Evolutionary conservation across 2,888 invertebrate species (phyloP).

Genomic region (Trichopria drosophilae): DNA sequence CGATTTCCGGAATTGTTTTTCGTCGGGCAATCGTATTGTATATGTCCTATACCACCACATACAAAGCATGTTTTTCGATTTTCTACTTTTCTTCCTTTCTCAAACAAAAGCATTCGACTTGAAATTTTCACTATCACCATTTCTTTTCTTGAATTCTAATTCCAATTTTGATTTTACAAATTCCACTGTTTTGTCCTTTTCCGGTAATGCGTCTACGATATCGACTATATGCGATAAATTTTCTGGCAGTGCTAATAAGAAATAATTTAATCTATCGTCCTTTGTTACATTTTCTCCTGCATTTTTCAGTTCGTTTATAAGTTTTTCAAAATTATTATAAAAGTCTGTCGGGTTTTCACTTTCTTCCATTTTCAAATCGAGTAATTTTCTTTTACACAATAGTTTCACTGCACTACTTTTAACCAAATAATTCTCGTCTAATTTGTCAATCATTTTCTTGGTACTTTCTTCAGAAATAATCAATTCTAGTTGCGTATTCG

Average conservation of each 20-base stretch:
- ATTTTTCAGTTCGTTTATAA: conserved; percentile 30
- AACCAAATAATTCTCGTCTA: too few relatives aligned
- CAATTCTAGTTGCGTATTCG: too few relatives aligned
- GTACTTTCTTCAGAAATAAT: too few relatives aligned
- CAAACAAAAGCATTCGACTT: conserved; percentile 10
- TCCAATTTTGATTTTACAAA: conserved; percentile 32
- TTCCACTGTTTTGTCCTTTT: conserved; percentile 29
- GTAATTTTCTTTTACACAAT: conserved; percentile 30
- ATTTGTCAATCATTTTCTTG: too few relatives aligned
- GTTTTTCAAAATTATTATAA: conserved; percentile 31
- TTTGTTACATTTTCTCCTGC: conserved; percentile 30
- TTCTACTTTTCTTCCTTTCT: conserved; percentile 2
- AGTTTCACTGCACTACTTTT: too few relatives aligned
- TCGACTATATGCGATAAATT: conserved; percentile 27
- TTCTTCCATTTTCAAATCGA: conserved; percentile 29
- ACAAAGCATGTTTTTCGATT: too few relatives aligned
- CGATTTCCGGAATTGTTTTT: too few relatives aligned
- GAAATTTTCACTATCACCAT: conserved; percentile 18
- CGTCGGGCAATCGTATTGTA: too few relatives aligned
- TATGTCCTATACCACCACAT: too few relatives aligned
- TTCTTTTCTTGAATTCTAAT: conserved; percentile 28
- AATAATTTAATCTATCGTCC: conserved; percentile 33
- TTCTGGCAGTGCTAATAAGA: conserved; percentile 30
- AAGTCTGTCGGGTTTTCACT: conserved; percentile 31
- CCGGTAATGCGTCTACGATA: conserved; percentile 27